Conservation (phyloP, 2,797 vertebrate genomes). For the Sphenodon punctatus region DNA sequence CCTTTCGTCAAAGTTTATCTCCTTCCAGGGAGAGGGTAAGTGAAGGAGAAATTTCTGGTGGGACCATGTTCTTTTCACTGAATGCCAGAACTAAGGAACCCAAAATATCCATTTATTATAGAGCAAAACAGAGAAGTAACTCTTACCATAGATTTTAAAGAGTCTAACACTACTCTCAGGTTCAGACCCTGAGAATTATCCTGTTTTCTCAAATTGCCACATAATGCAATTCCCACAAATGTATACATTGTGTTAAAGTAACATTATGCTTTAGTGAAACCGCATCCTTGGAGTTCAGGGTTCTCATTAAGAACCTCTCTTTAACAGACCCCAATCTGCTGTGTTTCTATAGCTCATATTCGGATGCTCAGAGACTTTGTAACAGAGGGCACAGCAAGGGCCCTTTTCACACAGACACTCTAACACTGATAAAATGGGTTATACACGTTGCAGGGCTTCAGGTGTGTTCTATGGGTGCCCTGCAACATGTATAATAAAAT, state of each 20-base stretch:
- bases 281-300: background rate
- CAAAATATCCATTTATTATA: background rate
- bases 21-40: constrained; percentile 97
- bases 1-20: constrained; percentile 99
- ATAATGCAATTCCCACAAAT: background rate
- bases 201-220: background rate
- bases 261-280: background rate
- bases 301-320: background rate
- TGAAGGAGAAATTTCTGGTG: constrained; percentile 6
- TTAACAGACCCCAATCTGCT: background rate
- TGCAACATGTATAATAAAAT: no score
- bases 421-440: no score
- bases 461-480: no score
- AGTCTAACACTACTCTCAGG: no score
- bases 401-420: no score
- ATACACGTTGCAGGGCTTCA: no score
- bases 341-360: background rate
- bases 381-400: background rate
- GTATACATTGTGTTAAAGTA: background rate
- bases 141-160: background rate
- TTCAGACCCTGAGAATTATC: background rate
- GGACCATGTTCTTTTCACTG: background rate
- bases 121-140: background rate
- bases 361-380: background rate
- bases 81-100: background rate